phyloP scores from a whole-genome alignment of 2,888 invertebrate species.

The Cloeon dipterum region DNA sequence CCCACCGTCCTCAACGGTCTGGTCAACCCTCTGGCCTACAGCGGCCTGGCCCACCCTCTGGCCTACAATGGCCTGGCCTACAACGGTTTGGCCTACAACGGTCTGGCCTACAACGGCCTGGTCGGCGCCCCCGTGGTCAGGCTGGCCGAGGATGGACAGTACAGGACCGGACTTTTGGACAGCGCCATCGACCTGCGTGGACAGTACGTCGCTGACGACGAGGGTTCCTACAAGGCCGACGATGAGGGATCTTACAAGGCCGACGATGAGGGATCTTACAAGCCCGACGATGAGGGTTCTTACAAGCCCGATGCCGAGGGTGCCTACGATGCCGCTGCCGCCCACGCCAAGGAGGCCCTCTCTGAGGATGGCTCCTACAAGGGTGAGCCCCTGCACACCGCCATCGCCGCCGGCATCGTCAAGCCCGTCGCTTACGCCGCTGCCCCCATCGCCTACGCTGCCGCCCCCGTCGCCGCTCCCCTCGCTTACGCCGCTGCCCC shows the following conservation, averaged over 20 bases:
- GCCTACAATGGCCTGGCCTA: not conserved
- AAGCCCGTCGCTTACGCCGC: no score
- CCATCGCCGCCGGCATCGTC: no score
- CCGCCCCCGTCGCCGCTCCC: not conserved
- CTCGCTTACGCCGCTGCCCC: no score
- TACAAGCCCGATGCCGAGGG: conserved; percentile 1
- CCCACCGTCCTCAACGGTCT: not conserved
- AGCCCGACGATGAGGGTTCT: not conserved
- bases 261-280: not conserved
- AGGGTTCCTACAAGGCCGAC: not conserved
- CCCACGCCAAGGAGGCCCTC: not conserved
- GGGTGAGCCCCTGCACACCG: not conserved
- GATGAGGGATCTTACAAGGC: not conserved
- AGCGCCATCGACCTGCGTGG: conserved; percentile 1
- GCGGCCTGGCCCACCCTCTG: not conserved
- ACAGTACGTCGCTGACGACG: not conserved
- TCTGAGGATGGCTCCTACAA: not conserved
- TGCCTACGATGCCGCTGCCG: not conserved
- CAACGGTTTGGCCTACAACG: not conserved
- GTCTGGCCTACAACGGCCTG: not conserved
- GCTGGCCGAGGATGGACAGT: conserved; percentile 1
- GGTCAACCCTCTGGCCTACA: not conserved
- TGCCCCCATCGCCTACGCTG: not conserved
- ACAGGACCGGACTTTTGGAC: not conserved
- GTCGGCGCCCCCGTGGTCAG: not conserved